Base-by-base conservation (phyloP, 2,888 invertebrate species). In the Coenonympha arcania region DNA sequence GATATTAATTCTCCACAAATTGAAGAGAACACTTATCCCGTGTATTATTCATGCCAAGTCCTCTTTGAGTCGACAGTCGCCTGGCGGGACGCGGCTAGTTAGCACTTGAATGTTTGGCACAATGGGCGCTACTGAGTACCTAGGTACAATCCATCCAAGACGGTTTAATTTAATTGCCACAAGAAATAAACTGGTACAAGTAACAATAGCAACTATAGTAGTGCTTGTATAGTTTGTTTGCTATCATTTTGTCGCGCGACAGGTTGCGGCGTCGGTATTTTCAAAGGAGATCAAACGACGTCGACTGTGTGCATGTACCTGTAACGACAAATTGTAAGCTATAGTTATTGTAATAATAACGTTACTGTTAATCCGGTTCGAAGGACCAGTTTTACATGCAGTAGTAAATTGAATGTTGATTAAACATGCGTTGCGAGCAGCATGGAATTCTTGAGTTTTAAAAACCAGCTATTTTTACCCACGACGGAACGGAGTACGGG, bases 21-120 rank as follows among this genome's bases (percentile, higher is more conserved):
- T 18, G 46, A 24, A 44, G 49, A 40, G 48, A 55, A 39, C 31
- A 37, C 53, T 55, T 46, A 45, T 48, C 47, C 47, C 31, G 20
- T 42, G 41, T 42, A 53, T 55, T 53, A 53, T 50, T 50, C 50
- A 39, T 50, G 47, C 50, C 48, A 45, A 53, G 50, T 48, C 28
- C 42, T 31, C 49, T 43, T 20, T n/a, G n/a, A n/a, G 26, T 22
- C 30, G 8, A 41, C 16, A 40, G 39, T 22, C n/a, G 36, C 34
- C 43, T 45, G 37, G n/a, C 45, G 42, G 52, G 50, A 55, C 45
- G 46, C 41, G 48, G 52, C 50, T 48, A 55, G 57, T 55, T 57
- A 52, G 40, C 48, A 44, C 50, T 55, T 40, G 36, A 48, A 45
- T 33, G 43, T 52, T 55, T 55, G 57, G 52, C 57, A 52, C 54